Base-by-base conservation (phyloP, 2,797 vertebrate genomes). In the Gila robusta region DNA sequence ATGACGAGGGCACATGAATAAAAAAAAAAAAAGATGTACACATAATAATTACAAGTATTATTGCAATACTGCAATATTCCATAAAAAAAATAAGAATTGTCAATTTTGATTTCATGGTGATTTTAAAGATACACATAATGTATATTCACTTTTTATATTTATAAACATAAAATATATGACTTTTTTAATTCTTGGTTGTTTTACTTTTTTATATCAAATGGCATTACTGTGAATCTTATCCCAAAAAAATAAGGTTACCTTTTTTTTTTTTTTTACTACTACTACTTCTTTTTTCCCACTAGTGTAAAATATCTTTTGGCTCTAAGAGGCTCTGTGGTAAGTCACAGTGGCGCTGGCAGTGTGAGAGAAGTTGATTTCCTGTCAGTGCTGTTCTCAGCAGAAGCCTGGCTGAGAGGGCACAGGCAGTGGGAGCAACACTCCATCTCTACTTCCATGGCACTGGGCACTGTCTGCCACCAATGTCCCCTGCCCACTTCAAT, bases 401-500 rank as follows among this genome's bases (percentile, higher is more conserved):
- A 79, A 47, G 84, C 84, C 78, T 69, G 73, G 49, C 81, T 84
- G 72, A 76, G 72, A 84, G 72, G 72, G 73, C 44, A 77, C 59
- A 64, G 71, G 28, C 56, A 74, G 39, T 83, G 85, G 70, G 62
- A 77, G 77, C 85, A 78, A 69, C 76, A 26, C 79, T 77, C 62
- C 62, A 59, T 78, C 73, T 82, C 66, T 44, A 79, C 66, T 71
- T 62, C 49, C 80, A 71, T 78, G 76, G 64, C 80, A 87, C 73
- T 70, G 80, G 86, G 73, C 86, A 79, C 28, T 82, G 26, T 28
- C 44, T 82, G 86, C 80, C 85, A 67, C 59, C 73, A 49, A 23
- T 83, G 66, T 66, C 74, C 80, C 73, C 73, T 62, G 70, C 59
- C 85, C 79, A 64, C 72, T 82, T 86, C 49, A 82, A 86, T 87